Evolutionary conservation across 1,140 invertebrate species (phyloP), one percentile per base, ranked within the genome.

Genomic region (Adelges cooleyi): DNA sequence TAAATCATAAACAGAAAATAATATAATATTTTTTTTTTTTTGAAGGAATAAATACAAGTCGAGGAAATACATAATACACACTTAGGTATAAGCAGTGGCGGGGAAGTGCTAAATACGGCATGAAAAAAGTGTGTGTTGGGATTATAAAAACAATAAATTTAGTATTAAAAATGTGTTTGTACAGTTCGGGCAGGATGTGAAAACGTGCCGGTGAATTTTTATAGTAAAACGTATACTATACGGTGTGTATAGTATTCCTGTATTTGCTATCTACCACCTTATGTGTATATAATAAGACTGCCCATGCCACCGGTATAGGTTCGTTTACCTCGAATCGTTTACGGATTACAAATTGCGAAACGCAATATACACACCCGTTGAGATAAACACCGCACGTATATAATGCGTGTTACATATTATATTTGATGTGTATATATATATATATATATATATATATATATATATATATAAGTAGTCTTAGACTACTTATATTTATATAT

Each of bases 201-300:
- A 56, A 59, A 59, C 54, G 54, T 59, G 54, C 54, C 54, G 17
- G 15, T 44, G 40, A 59, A 59, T 59, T 59, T 59, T 59, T 59
- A 44, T 59, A 59, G 53, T 59, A 44, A 59, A 59, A 59, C 18
- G 23, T 54, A 29, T 18, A 27, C 23, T 11, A 27, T 53, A 22
- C 20, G 17, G 29, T n/a, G n/a, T 8, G 13, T 6, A 2, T 44
- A 44, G 5, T 8, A 8, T 44, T 44, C 1, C 13, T 44, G 40
- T 44, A 17, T 50, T 17, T 50, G 25, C 25, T 25, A 50, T 23
- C 22, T 23, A 20, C 22, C 9, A 23, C 25, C 13, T 13, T 18
- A 36, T 18, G 15, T 4, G 8, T 20, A 50, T 50, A 50, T 50
- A 25, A 23, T 36, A 36, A 6, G 6, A 13, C 33, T 8, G 33